Conservation (phyloP, 2,888 invertebrate species). For the Rhagium mordax region DNA sequence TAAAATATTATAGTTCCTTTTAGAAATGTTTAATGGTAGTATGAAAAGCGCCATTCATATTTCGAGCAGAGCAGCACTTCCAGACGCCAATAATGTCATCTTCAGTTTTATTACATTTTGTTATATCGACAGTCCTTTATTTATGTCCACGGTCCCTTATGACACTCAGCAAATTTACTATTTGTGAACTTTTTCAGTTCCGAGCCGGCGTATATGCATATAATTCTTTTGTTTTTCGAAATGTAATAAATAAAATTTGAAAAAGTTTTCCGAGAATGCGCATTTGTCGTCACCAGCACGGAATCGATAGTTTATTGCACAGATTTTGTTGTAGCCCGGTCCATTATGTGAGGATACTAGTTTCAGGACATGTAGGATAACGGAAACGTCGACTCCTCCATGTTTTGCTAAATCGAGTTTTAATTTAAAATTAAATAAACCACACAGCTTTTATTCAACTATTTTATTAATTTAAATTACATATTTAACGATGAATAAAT, state of each 20-base stretch:
- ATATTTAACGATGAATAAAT: too few relatives aligned
- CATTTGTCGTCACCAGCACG: neutral
- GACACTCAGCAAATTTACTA: neutral
- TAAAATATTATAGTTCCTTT: conserved; percentile 10
- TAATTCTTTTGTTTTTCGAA: neutral
- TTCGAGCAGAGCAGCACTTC: conserved; percentile 3
- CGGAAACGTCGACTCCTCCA: too few relatives aligned
- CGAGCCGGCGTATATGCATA: neutral
- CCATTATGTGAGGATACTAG: neutral
- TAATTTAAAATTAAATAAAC: too few relatives aligned
- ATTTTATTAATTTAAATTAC: too few relatives aligned
- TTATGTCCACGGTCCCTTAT: neutral
- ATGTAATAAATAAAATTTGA: neutral
- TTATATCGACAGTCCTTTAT: conserved; percentile 14
- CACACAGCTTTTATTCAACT: too few relatives aligned
- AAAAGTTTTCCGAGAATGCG: neutral
- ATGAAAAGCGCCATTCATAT: neutral
- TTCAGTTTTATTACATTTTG: conserved; percentile 20
- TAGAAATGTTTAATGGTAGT: neutral
- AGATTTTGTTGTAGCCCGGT: neutral
- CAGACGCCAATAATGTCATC: conserved; percentile 16
- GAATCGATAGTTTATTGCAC: neutral
- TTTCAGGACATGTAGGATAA: too few relatives aligned
- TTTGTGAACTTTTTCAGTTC: neutral
- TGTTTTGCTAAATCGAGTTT: too few relatives aligned